phyloP scores from a whole-genome alignment of 2,888 invertebrate species.

The Leptinotarsa peninsularis region DNA sequence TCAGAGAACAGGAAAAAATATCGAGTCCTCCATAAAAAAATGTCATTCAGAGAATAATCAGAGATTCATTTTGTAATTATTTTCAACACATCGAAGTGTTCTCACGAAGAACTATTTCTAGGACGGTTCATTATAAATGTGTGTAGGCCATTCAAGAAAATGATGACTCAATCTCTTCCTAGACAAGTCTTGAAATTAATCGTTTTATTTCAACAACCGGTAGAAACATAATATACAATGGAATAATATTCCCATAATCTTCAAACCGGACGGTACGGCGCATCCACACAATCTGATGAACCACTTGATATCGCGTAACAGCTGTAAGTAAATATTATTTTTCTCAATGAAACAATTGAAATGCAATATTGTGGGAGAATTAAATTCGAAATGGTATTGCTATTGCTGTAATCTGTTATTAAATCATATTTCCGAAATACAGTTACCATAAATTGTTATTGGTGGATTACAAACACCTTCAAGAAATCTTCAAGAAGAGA shows the following conservation, averaged over 20 bases:
- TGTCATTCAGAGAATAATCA: no score
- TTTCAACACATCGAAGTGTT: no score
- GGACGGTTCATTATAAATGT: no score
- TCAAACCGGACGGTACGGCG: background rate
- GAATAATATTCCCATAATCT: background rate
- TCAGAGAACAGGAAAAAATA: no score
- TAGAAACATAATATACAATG: conserved; percentile 4
- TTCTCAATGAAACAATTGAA: conserved; percentile 4
- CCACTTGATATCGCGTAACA: background rate
- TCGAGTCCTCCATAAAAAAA: no score
- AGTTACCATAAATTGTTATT: background rate
- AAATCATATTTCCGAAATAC: background rate
- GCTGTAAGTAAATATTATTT: background rate
- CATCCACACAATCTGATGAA: conserved; percentile 8
- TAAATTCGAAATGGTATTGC: background rate
- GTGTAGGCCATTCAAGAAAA: no score
- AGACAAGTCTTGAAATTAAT: background rate
- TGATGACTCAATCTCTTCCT: background rate
- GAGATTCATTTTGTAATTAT: no score
- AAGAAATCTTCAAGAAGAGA: background rate
- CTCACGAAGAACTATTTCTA: no score
- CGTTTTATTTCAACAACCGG: background rate
- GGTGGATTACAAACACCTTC: background rate
- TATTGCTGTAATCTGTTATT: background rate
- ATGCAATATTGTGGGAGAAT: background rate